These are phyloP conservation scores for Solenodon paradoxus DNA, from an alignment of 2,113 vertebrate genomes.

Conservation along the genomic window DNA sequence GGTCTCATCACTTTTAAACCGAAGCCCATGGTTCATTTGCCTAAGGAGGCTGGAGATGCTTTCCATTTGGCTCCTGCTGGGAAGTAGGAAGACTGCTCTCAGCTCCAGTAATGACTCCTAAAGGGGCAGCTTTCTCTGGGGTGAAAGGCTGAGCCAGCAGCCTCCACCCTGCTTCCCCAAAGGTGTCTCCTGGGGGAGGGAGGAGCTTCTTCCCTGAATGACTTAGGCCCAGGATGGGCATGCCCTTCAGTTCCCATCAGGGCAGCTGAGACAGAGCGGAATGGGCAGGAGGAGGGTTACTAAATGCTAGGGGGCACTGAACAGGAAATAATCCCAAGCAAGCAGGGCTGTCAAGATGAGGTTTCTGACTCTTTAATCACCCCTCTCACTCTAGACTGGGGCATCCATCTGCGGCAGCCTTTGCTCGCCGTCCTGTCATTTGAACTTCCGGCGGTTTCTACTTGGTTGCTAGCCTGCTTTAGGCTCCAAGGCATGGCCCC, in stretches of 20 bases:
- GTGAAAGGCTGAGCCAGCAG: neutral
- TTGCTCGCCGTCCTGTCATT: neutral
- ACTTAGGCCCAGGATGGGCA: neutral
- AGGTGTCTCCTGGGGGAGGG: neutral
- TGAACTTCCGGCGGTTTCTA: neutral
- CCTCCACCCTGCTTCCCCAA: neutral
- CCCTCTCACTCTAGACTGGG: neutral
- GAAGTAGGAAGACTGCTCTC: neutral
- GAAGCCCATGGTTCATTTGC: neutral
- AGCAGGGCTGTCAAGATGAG: neutral
- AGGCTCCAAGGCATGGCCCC: neutral
- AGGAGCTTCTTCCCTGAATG: neutral
- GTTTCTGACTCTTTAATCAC: neutral
- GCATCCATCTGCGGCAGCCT: neutral
- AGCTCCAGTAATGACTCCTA: neutral
- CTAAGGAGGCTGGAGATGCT: neutral
- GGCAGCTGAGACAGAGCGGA: neutral
- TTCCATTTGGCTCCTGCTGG: neutral
- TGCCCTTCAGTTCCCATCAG: neutral
- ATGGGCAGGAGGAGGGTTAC: constrained; percentile 1
- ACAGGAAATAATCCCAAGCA: constrained; percentile 25
- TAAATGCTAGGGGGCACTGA: neutral
- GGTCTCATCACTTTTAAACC: neutral
- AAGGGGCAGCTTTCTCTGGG: neutral
- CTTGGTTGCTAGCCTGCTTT: neutral